A percentile compares a stretch with the other conserved stretches of the same genome.
phyloP scores from a whole-genome alignment of 2,888 invertebrate species.

The Drosophila macrospina region DNA sequence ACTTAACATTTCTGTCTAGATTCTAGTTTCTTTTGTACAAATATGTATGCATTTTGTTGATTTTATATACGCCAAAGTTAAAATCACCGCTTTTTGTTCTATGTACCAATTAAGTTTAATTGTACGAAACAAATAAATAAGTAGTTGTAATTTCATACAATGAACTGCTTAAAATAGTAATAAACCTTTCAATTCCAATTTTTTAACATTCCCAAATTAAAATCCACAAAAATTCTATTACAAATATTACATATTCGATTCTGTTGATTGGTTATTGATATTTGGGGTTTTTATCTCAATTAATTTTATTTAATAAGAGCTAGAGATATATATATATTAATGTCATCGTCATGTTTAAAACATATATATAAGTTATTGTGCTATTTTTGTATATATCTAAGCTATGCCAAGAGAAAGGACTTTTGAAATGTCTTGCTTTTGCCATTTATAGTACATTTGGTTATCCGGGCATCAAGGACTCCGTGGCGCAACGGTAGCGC shows the following conservation, averaged over 20 bases:
- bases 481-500: conserved; percentile 79
- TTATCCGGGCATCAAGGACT: conserved; percentile 44
- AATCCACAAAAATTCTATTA: conserved; percentile 16
- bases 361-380: neutral
- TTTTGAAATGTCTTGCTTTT: conserved; percentile 8
- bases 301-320: neutral
- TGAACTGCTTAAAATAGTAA: conserved; percentile 39
- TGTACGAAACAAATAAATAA: conserved; percentile 58
- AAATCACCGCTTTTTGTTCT: conserved; percentile 52
- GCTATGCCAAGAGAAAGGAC: neutral
- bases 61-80: conserved; percentile 67
- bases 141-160: conserved; percentile 49
- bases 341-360: neutral
- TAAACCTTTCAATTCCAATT: conserved; percentile 1
- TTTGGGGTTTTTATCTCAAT: neutral
- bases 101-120: conserved; percentile 47
- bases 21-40: conserved; percentile 64
- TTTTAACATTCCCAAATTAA: neutral
- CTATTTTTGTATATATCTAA: neutral
- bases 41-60: conserved; percentile 60
- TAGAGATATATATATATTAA: neutral
- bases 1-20: conserved; percentile 43
- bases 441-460: conserved; percentile 25
- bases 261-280: neutral
- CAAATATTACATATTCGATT: neutral